Evolutionary conservation across 2,888 invertebrate genomes (phyloP), one percentile per base, ranked within the genome.

Genomic region (Metacarcinus magister): DNA sequence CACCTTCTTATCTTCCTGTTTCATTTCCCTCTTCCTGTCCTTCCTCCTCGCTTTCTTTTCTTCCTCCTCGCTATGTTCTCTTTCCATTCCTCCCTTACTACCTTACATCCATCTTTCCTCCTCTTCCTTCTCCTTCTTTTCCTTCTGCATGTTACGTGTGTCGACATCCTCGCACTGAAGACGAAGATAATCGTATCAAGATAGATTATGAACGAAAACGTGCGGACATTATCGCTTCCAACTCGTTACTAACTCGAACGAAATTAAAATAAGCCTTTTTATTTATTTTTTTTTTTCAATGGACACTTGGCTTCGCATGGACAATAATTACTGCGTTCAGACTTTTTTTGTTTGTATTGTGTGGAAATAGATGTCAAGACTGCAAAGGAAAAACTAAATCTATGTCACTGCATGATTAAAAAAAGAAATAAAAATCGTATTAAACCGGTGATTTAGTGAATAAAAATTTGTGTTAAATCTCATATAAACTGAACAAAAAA

Each of bases 191-290:
- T 75, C 75, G 28, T 28, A 28, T 75, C 75, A 75, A 8, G 75
- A 10, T 28, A 28, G 28, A 28, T 75, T 8, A 75, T 75, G 28
- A 75, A 75, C 10, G 75, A 75, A 75, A 75, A 75, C 28, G 75
- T 28, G 75, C 75, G 75, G 28, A n/a, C n/a, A 75, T 75, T 75
- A 75, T 75, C 75, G 28, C 75, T 28, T 75, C 75, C n/a, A 75
- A 75, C 28, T 75, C 75, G 28, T 28, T 28, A n/a, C 75, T n/a
- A 28, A 75, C n/a, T 28, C 28, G 28, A 75, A 28, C 75, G 28
- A 75, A 75, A 75, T n/a, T 0, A 28, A 75, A 75, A 75, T n/a
- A 75, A 28, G 0, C 10, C 28, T 28, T 75, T 28, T 75, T 75
- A 1, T 28, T 28, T 54, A 54, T 16, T 54, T 2, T 54, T 54